Evolutionary conservation across 2,113 vertebrate species (phyloP), one percentile per base, ranked within the genome.

Genomic region (Indicator maculatus): DNA sequence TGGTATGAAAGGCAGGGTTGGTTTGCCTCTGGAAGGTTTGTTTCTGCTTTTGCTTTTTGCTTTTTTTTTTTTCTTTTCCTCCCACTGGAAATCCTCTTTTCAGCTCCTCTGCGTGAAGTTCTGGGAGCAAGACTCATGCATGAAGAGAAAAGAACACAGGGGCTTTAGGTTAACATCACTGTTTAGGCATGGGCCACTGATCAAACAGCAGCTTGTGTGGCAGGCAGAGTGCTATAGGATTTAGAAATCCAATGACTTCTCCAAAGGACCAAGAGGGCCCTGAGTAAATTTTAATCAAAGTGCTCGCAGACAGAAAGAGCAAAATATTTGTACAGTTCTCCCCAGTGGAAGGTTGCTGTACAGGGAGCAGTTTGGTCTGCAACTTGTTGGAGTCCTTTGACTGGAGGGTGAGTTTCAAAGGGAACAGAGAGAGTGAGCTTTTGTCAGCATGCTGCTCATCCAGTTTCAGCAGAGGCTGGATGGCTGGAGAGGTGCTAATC

Each of bases 51-150:
- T 16, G 6, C 16, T 44, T 44, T 16, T 36, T 36, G 36, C 36
- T 36, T 36, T 44, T 44, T 15, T 44, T 44, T 47, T 45, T 39
- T 39, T 9, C 17, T n/a, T 63, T 17, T 1, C 11, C 20, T 11
- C 20, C 20, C 27, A 60, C 28, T 88, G 47, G 30, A 93, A 95
- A 74, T 86, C 30, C 41, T 91, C 75, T 85, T 92, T 96, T 93
- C 77, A 85, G 2, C 30, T 79, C 56, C 63, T 94, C 55, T 83
- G 15, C 1, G 0, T 93, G 79, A 91, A 86, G 20, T 11, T 89
- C 65, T 91, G 70, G 90, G 77, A 92, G 66, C 30, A 90, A 96
- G 81, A 92, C 86, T 65, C 66, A 66, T 82, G 78, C 69, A 83
- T 83, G 79, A 77, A 66, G 38, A 89, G 87, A 83, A 96, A 91